Evolutionary conservation across 2,797 vertebrate species (phyloP).

Genomic region (Argentina silus): DNA sequence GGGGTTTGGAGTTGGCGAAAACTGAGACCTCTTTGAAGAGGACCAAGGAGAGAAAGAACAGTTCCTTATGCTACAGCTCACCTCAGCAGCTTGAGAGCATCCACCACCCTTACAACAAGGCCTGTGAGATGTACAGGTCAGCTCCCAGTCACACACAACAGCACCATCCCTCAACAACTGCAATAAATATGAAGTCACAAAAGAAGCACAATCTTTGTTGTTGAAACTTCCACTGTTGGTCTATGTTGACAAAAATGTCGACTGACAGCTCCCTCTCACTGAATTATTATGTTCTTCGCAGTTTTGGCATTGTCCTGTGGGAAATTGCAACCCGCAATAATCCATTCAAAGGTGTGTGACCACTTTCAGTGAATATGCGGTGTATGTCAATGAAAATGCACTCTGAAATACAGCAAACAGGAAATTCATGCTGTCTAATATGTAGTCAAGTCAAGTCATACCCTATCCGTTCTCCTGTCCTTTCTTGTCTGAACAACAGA

Average conservation of each 20-base stretch:
- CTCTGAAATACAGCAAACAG: neutral
- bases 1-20: slow-evolving; percentile 85
- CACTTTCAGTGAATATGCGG: neutral
- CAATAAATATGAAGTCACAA: neutral
- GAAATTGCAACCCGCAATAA: slow-evolving; percentile 81
- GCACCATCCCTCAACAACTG: too few relatives aligned
- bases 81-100: slow-evolving; percentile 77
- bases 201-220: neutral
- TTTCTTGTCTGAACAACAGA: slow-evolving; percentile 37
- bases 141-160: neutral
- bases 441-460: neutral
- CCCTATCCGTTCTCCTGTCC: neutral
- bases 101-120: slow-evolving; percentile 69
- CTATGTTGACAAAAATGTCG: neutral
- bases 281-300: slow-evolving; percentile 56
- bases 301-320: slow-evolving; percentile 90
- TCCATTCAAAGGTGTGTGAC: slow-evolving; percentile 82
- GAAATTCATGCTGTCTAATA: neutral
- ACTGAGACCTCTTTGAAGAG: slow-evolving; percentile 84
- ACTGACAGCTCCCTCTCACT: neutral
- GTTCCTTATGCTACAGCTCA: slow-evolving; percentile 71
- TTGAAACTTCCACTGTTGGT: neutral
- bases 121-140: slow-evolving; percentile 91
- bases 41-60: slow-evolving; percentile 32
- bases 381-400: neutral